Percentiles rank a stretch among this genome's conserved stretches.
Conservation (phyloP, 1,140 invertebrate genomes). For the Caligus rogercresseyi region DNA sequence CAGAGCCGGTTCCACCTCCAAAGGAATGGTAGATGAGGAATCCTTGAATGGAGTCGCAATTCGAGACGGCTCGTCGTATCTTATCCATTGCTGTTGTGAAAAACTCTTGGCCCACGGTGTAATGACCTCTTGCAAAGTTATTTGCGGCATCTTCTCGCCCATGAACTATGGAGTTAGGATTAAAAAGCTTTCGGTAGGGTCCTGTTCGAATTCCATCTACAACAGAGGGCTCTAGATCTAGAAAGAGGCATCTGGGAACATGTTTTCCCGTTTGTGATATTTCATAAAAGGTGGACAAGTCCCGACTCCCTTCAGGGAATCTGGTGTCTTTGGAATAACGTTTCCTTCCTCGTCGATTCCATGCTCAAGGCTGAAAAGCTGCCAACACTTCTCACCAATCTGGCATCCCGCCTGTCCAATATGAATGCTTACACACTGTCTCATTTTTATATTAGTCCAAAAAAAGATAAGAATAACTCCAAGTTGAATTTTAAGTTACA, state of each 20-base stretch:
- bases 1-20: conserved; percentile 25
- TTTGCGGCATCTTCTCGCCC: conserved; percentile 32
- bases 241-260: conserved; percentile 25
- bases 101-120: conserved; percentile 33
- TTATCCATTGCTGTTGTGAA: conserved; percentile 20
- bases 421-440: conserved; percentile 23
- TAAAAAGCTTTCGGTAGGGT: conserved; percentile 33
- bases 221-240: conserved; percentile 30
- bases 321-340: background rate
- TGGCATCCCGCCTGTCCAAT: conserved; percentile 28
- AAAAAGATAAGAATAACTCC: background rate
- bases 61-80: conserved; percentile 21
- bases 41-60: conserved; percentile 27
- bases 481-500: background rate
- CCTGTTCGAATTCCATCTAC: conserved; percentile 37
- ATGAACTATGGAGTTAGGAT: conserved; percentile 37
- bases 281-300: conserved; percentile 16
- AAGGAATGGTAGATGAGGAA: conserved; percentile 31
- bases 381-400: conserved; percentile 28
- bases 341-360: conserved; percentile 27
- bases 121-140: conserved; percentile 25
- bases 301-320: conserved; percentile 9
- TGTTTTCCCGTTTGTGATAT: conserved; percentile 5
- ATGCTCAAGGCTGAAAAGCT: conserved; percentile 28
- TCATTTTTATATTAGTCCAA: conserved; percentile 5